phyloP scores from a whole-genome alignment of 2,113 vertebrate species.

The Shinisaurus crocodilurus region DNA sequence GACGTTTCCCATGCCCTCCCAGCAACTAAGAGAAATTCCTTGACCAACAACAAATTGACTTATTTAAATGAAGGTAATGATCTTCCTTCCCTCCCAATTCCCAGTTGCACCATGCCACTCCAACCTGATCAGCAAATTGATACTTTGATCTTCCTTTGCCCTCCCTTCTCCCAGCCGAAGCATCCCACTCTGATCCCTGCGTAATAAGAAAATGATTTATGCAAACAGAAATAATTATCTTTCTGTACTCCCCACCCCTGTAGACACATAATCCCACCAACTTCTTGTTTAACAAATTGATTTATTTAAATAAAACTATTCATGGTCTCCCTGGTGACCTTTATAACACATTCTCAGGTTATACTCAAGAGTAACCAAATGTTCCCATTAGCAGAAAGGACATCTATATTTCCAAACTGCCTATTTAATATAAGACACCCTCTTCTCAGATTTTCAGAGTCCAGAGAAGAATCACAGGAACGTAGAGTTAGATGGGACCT shows the following conservation, averaged over 20 bases:
- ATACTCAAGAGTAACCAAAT: not conserved
- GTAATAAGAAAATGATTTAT: conserved; percentile 79
- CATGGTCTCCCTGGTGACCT: conserved; percentile 64
- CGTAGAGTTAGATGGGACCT: not conserved
- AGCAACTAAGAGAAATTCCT: conserved; percentile 51
- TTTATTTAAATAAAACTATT: conserved; percentile 71
- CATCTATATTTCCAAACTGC: not conserved
- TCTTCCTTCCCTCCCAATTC: conserved; percentile 51
- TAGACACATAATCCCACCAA: conserved; percentile 61
- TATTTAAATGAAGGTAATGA: conserved; percentile 73
- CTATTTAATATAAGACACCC: not conserved
- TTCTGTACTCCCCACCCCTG: conserved; percentile 65
- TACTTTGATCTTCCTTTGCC: conserved; percentile 63
- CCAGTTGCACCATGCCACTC: conserved; percentile 58
- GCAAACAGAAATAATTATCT: conserved; percentile 71
- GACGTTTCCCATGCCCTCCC: conserved; percentile 50
- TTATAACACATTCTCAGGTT: conserved; percentile 36
- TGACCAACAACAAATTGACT: conserved; percentile 73
- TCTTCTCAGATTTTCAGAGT: not conserved
- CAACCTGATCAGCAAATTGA: conserved; percentile 65
- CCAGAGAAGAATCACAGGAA: not conserved
- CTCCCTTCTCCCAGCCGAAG: conserved; percentile 57
- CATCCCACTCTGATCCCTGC: conserved; percentile 67
- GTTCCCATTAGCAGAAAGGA: conserved; percentile 12
- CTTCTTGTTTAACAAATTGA: conserved; percentile 72